Base-by-base conservation (phyloP, 2,888 invertebrate species). In the Eudemis profundana region DNA sequence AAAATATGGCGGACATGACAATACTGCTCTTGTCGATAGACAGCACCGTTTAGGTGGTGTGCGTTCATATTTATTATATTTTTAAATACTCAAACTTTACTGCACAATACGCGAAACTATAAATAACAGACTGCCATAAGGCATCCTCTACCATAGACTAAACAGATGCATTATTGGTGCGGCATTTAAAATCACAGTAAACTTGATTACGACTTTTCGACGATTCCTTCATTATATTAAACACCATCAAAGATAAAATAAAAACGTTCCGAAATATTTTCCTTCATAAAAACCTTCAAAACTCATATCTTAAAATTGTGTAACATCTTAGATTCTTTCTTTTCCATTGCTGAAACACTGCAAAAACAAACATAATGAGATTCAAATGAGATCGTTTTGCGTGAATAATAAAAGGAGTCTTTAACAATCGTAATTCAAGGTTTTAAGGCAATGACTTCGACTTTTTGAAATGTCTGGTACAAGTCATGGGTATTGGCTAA, bases 371-470 rank as follows among this genome's bases (percentile, higher is more conserved):
- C 29, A 47, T 65, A 65, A 65, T 65, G 65, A 65, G 65, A 65
- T 65, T 65, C 65, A 60, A 65, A 65, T 60, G 65, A 65, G 53
- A 53, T 65, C 65, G 51, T 51, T 60, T 65, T 65, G 46, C 60
- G 27, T 60, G 65, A 65, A 65, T 60, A 64, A 60, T 40, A 65
- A 60, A 60, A 51, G 46, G 51, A 59, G 50, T 59, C 51, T 56
- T 54, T 46, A 47, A 60, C 65, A 53, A 65, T 53, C 59, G 53
- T 60, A 65, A 65, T 65, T 51, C 53, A 65, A 60, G 59, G 40
- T 60, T 65, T 57, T 60, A 50, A 65, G 59, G 19, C 59, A 64
- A 49, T 49, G 54, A 62, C n/a, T 57, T 49, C 4, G 51, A 38
- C 23, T 65, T 59, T 17, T 59, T 46, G 59, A 19, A 36, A 65